Evolutionary conservation across 2,888 invertebrate genomes (phyloP).

Genomic region (Pandemis cinnamomeana): DNA sequence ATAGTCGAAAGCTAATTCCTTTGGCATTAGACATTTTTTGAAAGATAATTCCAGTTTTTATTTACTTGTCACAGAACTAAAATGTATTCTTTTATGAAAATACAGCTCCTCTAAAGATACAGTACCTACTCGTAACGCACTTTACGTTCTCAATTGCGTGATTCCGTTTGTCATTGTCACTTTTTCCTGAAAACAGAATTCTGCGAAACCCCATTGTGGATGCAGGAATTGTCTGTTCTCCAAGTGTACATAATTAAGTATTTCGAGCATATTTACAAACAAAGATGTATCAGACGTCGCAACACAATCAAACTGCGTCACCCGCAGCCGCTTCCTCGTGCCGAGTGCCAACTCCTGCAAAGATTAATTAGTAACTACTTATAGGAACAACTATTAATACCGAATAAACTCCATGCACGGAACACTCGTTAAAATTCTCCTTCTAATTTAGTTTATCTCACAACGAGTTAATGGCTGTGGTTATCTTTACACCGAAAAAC

Average conservation of each 20-base stretch:
- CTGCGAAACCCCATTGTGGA: not conserved
- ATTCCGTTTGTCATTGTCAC: not conserved
- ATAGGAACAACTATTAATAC: conserved; percentile 9
- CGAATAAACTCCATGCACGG: not conserved
- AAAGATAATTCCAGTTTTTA: no score
- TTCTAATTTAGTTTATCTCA: not conserved
- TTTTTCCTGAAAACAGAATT: not conserved
- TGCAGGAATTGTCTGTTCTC: conserved; percentile 1
- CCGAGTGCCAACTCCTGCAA: conserved; percentile 28
- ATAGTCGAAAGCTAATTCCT: no score
- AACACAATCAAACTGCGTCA: conserved; percentile 29
- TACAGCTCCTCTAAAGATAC: not conserved
- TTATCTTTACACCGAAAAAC: not conserved
- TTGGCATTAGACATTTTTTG: no score
- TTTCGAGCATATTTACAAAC: conserved; percentile 38
- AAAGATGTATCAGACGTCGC: conserved; percentile 20
- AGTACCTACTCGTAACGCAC: not conserved
- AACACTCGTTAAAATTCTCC: not conserved
- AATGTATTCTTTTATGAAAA: not conserved
- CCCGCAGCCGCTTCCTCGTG: conserved; percentile 28
- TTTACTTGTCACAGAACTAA: no score
- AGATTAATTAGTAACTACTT: conserved; percentile 18
- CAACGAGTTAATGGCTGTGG: not conserved
- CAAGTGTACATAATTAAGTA: not conserved
- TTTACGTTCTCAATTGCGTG: not conserved